Base-by-base conservation (phyloP, 2,888 invertebrate genomes). In the Mimachlamys varia region DNA sequence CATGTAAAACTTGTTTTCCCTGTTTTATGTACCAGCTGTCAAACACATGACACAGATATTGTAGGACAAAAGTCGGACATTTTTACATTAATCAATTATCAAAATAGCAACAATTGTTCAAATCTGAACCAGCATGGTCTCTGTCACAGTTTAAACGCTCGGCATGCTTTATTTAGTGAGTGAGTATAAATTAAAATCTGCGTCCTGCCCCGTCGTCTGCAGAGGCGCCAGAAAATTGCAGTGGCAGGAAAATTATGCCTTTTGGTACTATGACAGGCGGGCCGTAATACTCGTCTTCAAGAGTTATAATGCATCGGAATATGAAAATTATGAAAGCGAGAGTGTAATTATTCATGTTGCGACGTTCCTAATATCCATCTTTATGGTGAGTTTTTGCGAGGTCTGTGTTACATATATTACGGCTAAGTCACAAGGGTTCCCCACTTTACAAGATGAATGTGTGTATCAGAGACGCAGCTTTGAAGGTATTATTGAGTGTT, bases 261-360 rank as follows among this genome's bases (percentile, higher is more conserved):
- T 76, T 76, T 76, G 76, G 76, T 76, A 76, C 76, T 76, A 76
- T 76, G 76, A 76, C 76, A 76, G 76, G 76, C 76, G 76, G 76
- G 76, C 76, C 5, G 76, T 76, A 76, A 76, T 76, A 76, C 33
- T 76, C 76, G 76, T 76, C 76, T 76, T 76, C 76, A 76, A 76
- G 33, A 27, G 33, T 5, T 76, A 76, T 33, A 76, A 76, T 27
- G 76, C 76, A 76, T 76, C 76, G 76, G 76, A 76, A 76, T 76
- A 76, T 76, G 76, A 76, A 76, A 76, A 76, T 76, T 76, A 76
- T 76, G 76, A 76, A 76, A 76, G 76, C 76, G 27, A 33, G 76
- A 76, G 76, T 27, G 76, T 76, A 76, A 76, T 76, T 76, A 76
- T 76, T 76, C 76, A 76, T 76, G 76, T 76, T 76, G 76, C 76